Conservation (phyloP, 2,113 vertebrate genomes). For the Neopipo cinnamomea region DNA sequence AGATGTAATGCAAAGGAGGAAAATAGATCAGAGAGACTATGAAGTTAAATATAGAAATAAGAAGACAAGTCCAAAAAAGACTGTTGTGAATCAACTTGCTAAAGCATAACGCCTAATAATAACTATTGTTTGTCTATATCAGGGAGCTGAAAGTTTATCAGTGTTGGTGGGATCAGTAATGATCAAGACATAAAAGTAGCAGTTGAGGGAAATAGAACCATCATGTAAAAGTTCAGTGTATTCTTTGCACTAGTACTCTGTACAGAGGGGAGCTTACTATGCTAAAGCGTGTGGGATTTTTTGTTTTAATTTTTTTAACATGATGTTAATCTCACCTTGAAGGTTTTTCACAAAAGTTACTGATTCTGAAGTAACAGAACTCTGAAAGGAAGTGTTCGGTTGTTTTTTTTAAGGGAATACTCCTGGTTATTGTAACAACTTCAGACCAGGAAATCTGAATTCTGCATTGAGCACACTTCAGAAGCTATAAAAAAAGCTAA, state of each 20-base stretch:
- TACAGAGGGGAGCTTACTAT: background rate
- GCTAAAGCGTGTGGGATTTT: rapidly evolving
- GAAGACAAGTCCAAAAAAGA: background rate
- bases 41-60: background rate
- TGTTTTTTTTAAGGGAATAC: background rate
- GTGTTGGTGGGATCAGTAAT: background rate
- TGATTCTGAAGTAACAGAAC: background rate
- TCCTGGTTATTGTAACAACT: background rate
- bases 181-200: background rate
- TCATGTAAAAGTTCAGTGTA: background rate
- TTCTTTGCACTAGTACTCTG: background rate
- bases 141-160: background rate
- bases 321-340: background rate
- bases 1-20: background rate
- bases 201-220: background rate
- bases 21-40: background rate
- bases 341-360: background rate
- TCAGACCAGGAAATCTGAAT: background rate
- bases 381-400: background rate
- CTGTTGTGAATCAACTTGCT: background rate
- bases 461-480: background rate
- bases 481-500: background rate
- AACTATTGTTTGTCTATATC: background rate
- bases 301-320: background rate
- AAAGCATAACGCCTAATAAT: background rate